These are phyloP conservation scores for Pontoporia blainvillei DNA, from an alignment of 2,113 vertebrate species.

Conservation along the genomic window DNA sequence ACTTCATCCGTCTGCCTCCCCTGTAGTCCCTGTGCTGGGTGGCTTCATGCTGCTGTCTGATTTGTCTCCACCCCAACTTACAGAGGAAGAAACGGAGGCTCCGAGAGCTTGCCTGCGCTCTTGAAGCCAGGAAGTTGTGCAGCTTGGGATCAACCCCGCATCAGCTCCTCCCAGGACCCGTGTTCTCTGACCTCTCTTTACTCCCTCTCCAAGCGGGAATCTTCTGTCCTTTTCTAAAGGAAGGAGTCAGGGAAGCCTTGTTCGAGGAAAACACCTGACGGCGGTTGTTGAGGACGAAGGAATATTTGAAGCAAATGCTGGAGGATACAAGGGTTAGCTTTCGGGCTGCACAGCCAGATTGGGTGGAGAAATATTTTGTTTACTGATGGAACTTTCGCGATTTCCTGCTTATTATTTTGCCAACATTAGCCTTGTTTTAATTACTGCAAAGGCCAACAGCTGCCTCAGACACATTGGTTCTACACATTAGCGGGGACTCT, in stretches of 20 bases:
- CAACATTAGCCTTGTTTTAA: neutral
- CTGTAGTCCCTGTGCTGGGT: neutral
- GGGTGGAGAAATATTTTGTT: neutral
- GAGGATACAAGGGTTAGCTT: neutral
- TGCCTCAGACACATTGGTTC: neutral
- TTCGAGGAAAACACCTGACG: neutral
- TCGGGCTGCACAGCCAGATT: neutral
- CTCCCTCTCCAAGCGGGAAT: neutral
- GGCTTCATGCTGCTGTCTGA: neutral
- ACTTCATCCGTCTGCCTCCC: neutral
- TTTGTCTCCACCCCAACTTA: neutral
- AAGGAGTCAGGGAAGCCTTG: neutral
- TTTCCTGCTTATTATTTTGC: neutral
- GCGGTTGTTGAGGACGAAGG: neutral
- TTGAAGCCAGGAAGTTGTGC: fast-evolving
- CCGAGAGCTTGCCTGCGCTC: neutral
- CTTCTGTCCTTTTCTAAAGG: neutral
- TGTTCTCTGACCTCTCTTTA: fast-evolving
- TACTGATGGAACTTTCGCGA: neutral
- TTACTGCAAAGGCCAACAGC: neutral
- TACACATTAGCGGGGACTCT: neutral
- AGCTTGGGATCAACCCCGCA: fast-evolving
- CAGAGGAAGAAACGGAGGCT: neutral
- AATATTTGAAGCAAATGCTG: neutral
- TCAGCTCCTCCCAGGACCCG: fast-evolving